A percentile compares a stretch with the other conserved stretches of the same genome.
Evolutionary conservation across 2,797 vertebrate species (phyloP).

Genomic region (Champsocephalus gunnari): DNA sequence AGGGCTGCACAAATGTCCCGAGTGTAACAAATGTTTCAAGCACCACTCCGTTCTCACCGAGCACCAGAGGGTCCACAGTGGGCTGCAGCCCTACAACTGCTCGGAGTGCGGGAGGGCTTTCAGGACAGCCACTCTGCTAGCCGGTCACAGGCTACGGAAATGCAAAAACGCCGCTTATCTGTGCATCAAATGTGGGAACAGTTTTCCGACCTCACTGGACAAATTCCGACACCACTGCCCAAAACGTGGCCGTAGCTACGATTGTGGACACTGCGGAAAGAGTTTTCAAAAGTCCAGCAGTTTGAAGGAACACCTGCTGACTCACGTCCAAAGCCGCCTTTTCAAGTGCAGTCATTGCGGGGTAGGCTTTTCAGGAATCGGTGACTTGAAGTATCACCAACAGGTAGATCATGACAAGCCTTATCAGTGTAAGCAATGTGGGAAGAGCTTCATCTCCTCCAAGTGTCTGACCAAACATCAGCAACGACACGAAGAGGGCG

Average conservation of each 20-base stretch:
- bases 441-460: slow-evolving; percentile 81
- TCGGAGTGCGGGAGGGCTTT: slow-evolving; percentile 80
- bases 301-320: slow-evolving; percentile 79
- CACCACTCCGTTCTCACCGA: slow-evolving; percentile 80
- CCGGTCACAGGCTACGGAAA: slow-evolving; percentile 79
- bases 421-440: slow-evolving; percentile 78
- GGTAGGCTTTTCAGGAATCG: slow-evolving; percentile 78
- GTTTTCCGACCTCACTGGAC: slow-evolving; percentile 80
- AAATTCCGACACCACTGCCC: slow-evolving; percentile 82
- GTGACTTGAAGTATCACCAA: slow-evolving; percentile 83
- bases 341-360: slow-evolving; percentile 84
- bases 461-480: slow-evolving; percentile 80
- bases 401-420: slow-evolving; percentile 82
- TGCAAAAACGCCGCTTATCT: slow-evolving; percentile 82
- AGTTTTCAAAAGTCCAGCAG: slow-evolving; percentile 78
- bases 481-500: slow-evolving; percentile 72
- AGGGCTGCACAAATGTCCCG: slow-evolving; percentile 72
- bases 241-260: slow-evolving; percentile 68
- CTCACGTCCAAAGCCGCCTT: slow-evolving; percentile 77
- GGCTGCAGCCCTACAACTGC: slow-evolving; percentile 81
- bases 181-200: slow-evolving; percentile 83
- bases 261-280: slow-evolving; percentile 78
- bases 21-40: slow-evolving; percentile 80
- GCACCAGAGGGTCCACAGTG: slow-evolving; percentile 78
- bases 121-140: slow-evolving; percentile 79